phyloP scores from a whole-genome alignment of 1,140 invertebrate species.

The Lysiphlebus fabarum region DNA sequence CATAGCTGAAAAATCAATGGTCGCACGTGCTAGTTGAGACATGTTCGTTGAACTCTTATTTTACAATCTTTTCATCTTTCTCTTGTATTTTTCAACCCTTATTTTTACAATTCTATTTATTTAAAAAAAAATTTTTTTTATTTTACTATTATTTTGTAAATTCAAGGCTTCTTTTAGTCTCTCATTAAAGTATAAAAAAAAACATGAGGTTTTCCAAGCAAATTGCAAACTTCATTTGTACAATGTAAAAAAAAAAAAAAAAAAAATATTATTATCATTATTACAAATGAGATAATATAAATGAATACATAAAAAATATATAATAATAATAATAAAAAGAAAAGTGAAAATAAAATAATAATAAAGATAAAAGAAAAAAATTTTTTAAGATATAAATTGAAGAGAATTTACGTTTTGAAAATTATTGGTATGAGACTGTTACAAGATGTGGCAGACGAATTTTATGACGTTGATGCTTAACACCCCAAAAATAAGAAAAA shows the following conservation, averaged over 20 bases:
- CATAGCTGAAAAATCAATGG: slow-evolving; percentile 18
- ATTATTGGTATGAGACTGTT: neutral
- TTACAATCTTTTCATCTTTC: slow-evolving; percentile 2
- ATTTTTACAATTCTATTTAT: slow-evolving; percentile 3
- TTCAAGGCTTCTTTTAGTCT: no score
- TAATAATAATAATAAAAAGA: neutral
- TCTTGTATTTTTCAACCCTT: slow-evolving; percentile 9
- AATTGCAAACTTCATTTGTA: slow-evolving; percentile 22
- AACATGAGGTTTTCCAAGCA: no score
- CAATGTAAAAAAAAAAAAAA: slow-evolving; percentile 10
- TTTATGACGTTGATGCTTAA: slow-evolving; percentile 9
- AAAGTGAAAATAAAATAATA: neutral
- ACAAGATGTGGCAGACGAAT: neutral
- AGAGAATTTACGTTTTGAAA: no score
- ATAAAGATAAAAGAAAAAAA: no score
- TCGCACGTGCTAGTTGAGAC: slow-evolving; percentile 21
- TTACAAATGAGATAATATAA: no score
- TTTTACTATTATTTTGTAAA: slow-evolving; percentile 12
- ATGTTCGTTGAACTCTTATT: slow-evolving; percentile 20
- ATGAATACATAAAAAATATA: no score
- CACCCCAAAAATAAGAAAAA: no score
- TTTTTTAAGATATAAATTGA: no score
- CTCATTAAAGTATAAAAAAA: no score
- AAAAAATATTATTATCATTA: neutral
- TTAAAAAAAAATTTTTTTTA: slow-evolving; percentile 19